These are phyloP conservation scores for Bos taurus DNA, from an alignment of 2,113 vertebrate genomes.

Conservation along the genomic window ARS-UCD2.0 NC_037335.1:103615501-103616000, in stretches of 20 bases:
- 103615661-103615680: neutral
- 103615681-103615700: neutral
- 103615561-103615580: neutral
- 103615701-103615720: neutral
- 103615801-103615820: neutral
- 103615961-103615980: neutral
- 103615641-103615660: too few relatives aligned
- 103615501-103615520: neutral
- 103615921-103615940: neutral
- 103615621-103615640: too few relatives aligned
- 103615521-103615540: neutral
- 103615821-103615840: neutral
- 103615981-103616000: neutral
- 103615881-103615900: neutral
- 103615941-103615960: neutral
- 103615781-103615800: neutral
- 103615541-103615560: conserved; percentile 36
- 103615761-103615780: neutral
- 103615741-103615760: neutral
- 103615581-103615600: fast-evolving
- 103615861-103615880: too few relatives aligned
- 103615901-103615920: neutral
- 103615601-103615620: neutral
- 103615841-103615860: neutral
- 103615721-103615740: neutral